Conservation (phyloP, 2,797 vertebrate genomes). For the Onychomys leucogaster region DNA sequence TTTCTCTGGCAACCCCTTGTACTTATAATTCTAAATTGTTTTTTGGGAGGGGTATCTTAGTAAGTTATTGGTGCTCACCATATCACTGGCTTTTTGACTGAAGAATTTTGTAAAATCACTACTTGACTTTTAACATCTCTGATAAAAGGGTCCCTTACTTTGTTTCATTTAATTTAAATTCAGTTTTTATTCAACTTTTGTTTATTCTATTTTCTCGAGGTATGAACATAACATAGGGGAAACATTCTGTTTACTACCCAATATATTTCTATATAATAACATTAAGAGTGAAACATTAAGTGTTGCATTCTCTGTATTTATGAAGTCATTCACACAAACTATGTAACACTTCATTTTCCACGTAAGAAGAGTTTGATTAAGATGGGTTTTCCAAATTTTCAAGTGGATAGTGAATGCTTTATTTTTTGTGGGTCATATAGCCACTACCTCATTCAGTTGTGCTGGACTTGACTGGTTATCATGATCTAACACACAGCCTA, state of each 20-base stretch:
- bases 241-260: conserved; percentile 39
- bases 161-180: not conserved
- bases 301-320: conserved; percentile 24
- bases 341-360: not conserved
- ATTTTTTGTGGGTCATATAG: not conserved
- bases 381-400: conserved; percentile 21
- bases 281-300: not conserved
- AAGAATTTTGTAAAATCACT: conserved; percentile 15
- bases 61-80: not conserved
- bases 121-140: not conserved
- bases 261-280: conserved; percentile 8
- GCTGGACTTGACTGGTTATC: conserved; percentile 40
- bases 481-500: conserved; percentile 52
- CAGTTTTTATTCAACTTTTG: not conserved
- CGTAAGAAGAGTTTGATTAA: conserved; percentile 11
- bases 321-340: conserved; percentile 18
- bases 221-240: not conserved
- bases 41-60: not conserved
- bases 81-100: not conserved
- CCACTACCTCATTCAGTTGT: not conserved
- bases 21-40: not conserved
- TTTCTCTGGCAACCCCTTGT: not conserved
- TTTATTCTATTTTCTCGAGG: not conserved
- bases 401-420: conserved; percentile 40
- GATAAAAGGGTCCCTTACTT: not conserved